phyloP scores from a whole-genome alignment of 2,888 invertebrate genomes.

The Gonocerus acuteangulatus region DNA sequence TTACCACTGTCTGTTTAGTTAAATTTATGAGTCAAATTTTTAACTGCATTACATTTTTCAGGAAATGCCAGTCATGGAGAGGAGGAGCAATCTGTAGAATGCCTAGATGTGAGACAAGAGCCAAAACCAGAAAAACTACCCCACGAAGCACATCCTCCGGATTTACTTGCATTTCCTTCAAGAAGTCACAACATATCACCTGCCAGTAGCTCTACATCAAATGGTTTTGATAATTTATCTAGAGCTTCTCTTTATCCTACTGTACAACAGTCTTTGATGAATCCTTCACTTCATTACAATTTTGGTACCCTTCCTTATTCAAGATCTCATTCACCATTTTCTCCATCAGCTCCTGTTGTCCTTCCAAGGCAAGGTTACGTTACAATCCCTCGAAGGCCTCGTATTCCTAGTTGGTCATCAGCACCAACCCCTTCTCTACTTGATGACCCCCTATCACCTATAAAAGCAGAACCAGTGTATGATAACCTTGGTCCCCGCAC shows the following conservation, averaged over 20 bases:
- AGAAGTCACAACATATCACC: conserved; percentile 64
- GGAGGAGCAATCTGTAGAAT: conserved; percentile 47
- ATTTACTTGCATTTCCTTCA: conserved; percentile 69
- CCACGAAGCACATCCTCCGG: conserved; percentile 57
- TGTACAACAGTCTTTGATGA: conserved; percentile 53
- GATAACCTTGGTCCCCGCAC: conserved; percentile 78
- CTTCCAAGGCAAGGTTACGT: conserved; percentile 74
- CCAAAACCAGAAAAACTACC: conserved; percentile 20
- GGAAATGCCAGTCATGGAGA: conserved; percentile 34
- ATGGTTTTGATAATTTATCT: conserved; percentile 62
- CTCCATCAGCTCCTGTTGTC: conserved; percentile 58
- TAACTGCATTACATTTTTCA: too few species aligned
- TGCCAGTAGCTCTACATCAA: conserved; percentile 73
- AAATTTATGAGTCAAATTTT: too few species aligned
- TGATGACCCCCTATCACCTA: conserved; percentile 40
- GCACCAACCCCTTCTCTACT: conserved; percentile 47
- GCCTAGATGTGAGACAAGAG: conserved; percentile 47
- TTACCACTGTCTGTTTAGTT: too few species aligned
- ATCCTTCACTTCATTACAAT: conserved; percentile 43
- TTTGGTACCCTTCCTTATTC: conserved; percentile 78
- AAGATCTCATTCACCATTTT: conserved; percentile 67
- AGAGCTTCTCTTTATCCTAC: conserved; percentile 36
- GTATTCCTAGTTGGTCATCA: conserved; percentile 75
- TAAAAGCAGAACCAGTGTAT: conserved; percentile 64
- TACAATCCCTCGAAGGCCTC: conserved; percentile 74